These are phyloP conservation scores for Mylabris sibirica DNA, from an alignment of 2,888 invertebrate genomes.

Conservation along the genomic window DNA sequence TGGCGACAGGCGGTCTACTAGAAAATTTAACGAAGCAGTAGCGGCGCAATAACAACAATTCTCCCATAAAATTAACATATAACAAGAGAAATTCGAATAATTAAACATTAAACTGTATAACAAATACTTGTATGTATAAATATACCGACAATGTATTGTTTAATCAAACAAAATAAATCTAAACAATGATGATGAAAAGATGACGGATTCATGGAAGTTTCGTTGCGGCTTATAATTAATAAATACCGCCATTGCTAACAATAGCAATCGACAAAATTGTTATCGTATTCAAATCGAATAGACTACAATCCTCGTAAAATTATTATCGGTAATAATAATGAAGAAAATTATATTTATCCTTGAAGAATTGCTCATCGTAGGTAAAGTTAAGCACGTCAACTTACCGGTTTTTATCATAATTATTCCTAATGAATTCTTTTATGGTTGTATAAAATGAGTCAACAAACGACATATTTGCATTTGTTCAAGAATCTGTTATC, in stretches of 20 bases:
- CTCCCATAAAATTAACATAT: neutral
- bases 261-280: neutral
- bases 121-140: neutral
- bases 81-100: neutral
- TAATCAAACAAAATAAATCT: neutral
- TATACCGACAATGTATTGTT: constrained; percentile 1
- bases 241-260: neutral
- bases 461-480: neutral
- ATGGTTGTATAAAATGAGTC: neutral
- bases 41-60: neutral
- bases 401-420: constrained; percentile 6
- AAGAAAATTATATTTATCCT: neutral
- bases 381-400: neutral
- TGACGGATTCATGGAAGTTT: constrained; percentile 3
- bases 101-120: neutral
- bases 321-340: neutral
- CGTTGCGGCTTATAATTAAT: neutral
- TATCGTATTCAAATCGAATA: neutral
- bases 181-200: neutral
- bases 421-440: neutral
- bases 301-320: too few relatives aligned
- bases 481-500: neutral
- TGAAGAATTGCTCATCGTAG: neutral
- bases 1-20: constrained; percentile 34
- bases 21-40: neutral